Evolutionary conservation across 30 jellyfish, hydroid and myxozoan genomes (phyloP).

Genomic region (Chrysaora quinquecirrha): DNA sequence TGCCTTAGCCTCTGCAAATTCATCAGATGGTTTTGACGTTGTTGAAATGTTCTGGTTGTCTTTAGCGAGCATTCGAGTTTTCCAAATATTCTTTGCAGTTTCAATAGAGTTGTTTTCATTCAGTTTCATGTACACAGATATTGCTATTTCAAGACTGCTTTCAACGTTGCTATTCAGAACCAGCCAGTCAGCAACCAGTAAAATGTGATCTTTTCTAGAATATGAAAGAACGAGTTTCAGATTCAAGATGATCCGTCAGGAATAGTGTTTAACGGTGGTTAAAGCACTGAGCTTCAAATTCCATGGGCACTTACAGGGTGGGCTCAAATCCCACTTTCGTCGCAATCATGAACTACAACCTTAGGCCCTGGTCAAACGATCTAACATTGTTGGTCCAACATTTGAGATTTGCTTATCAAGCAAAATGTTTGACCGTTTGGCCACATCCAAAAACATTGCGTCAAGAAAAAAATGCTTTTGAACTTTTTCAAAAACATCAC

Average conservation of each 20-base stretch:
- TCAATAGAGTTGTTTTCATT: conserved; percentile 13
- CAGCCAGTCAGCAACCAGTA: conserved; percentile 71
- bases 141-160: conserved; percentile 23
- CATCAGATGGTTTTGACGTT: neutral
- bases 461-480: too few relatives aligned
- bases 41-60: neutral
- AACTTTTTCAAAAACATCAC: too few relatives aligned
- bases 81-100: conserved; percentile 10
- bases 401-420: too few relatives aligned
- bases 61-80: neutral
- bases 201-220: conserved; percentile 11
- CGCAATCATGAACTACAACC: too few relatives aligned
- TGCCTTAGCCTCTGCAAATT: neutral
- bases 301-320: neutral
- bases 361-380: too few relatives aligned
- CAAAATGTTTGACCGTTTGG: too few relatives aligned
- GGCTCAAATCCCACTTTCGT: neutral
- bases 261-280: neutral
- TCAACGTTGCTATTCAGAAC: conserved; percentile 1
- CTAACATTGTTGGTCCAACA: too few relatives aligned
- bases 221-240: neutral
- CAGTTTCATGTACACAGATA: neutral
- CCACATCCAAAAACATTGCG: too few relatives aligned
- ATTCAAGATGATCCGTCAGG: neutral
- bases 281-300: neutral